phyloP scores from a whole-genome alignment of 2,888 invertebrate species.

The Conops quadrifasciatus region DNA sequence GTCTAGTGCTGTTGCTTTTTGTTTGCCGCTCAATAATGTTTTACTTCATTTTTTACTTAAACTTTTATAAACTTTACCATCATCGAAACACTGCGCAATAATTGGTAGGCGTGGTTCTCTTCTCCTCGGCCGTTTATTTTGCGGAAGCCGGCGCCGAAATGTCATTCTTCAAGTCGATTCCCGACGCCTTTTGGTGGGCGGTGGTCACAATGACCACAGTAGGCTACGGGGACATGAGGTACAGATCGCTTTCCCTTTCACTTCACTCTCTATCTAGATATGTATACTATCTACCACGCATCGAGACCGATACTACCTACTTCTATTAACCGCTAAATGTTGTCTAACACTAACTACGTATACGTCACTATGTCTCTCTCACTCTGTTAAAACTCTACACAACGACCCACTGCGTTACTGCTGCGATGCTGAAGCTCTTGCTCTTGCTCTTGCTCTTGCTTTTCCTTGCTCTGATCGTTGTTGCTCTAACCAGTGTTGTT shows the following conservation, averaged over 20 bases:
- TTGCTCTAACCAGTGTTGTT: neutral
- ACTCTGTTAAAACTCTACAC: constrained; percentile 15
- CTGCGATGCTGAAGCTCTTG: neutral
- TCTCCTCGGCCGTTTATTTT: constrained; percentile 99
- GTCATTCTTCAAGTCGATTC: constrained; percentile 99
- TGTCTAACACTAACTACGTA: constrained; percentile 9
- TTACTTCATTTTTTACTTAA: constrained; percentile 33
- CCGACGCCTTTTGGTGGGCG: constrained; percentile 99
- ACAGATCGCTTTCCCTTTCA: constrained; percentile 42
- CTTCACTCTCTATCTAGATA: constrained; percentile 3
- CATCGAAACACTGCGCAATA: neutral
- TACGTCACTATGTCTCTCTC: neutral
- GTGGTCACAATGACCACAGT: constrained; percentile 99
- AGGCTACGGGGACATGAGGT: constrained; percentile 99
- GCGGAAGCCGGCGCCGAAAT: constrained; percentile 99
- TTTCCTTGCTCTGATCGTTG: constrained; percentile 3
- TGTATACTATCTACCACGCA: constrained; percentile 5
- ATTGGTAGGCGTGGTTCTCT: constrained; percentile 93
- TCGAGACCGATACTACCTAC: neutral
- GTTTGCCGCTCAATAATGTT: neutral
- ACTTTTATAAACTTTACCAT: constrained; percentile 20
- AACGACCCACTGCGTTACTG: neutral
- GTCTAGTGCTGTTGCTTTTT: constrained; percentile 9
- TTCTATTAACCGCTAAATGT: constrained; percentile 18
- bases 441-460: constrained; percentile 9